Evolutionary conservation across 2,113 vertebrate genomes (phyloP).

Genomic region (Gallinago undulata): DNA sequence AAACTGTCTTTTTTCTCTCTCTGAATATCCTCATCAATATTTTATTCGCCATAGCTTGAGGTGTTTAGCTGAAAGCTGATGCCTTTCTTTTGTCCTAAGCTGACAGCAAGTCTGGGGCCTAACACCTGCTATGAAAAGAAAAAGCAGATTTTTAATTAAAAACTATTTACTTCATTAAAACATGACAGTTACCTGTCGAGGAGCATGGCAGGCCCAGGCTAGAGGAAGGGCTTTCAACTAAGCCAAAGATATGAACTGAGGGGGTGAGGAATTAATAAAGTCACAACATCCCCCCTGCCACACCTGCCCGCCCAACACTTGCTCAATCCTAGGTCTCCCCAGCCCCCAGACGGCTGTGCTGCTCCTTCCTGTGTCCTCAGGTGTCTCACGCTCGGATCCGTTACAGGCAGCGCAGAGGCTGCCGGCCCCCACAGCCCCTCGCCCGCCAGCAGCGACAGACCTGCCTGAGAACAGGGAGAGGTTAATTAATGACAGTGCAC

Average conservation of each 20-base stretch:
- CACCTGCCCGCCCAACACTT: too few relatives aligned
- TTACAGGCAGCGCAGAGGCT: not conserved
- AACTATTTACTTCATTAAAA: not conserved
- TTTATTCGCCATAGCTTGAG: not conserved
- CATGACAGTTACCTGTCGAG: too few relatives aligned
- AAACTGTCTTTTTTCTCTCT: not conserved
- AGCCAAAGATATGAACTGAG: not conserved
- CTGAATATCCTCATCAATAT: not conserved
- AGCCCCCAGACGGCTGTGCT: fast-evolving
- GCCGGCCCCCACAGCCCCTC: not conserved
- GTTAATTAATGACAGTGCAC: not conserved
- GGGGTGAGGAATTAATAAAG: not conserved
- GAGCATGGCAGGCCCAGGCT: not conserved
- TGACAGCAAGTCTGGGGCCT: not conserved
- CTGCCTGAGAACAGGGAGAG: not conserved
- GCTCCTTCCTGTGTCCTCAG: not conserved
- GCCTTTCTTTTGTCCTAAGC: not conserved
- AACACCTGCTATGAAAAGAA: not conserved
- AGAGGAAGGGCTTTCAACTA: not conserved
- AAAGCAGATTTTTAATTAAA: not conserved
- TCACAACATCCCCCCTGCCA: fast-evolving
- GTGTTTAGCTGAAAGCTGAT: not conserved
- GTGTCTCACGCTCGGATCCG: not conserved
- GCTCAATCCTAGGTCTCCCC: too few relatives aligned
- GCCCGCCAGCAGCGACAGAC: fast-evolving